These are phyloP conservation scores for Alviniconcha marisindica DNA, from an alignment of 1,140 invertebrate genomes.

Conservation along the genomic window DNA sequence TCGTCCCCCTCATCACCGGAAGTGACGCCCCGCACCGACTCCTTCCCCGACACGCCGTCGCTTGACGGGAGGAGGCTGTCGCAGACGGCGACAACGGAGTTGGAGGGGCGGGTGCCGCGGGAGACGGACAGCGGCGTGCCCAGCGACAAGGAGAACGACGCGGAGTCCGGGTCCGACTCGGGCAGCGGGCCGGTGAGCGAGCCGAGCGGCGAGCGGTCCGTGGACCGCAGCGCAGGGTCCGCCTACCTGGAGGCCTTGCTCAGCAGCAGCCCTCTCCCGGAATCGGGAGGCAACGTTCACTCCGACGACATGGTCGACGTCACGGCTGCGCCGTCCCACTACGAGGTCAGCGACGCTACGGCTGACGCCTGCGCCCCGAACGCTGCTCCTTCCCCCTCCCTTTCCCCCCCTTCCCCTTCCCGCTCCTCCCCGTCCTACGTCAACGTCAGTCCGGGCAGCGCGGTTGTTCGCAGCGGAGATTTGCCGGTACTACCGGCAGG, in stretches of 20 bases:
- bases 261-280: no score
- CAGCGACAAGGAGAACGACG: constrained; percentile 32
- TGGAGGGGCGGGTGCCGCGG: neutral
- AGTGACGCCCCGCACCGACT: neutral
- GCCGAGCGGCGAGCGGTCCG: neutral
- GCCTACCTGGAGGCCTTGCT: constrained; percentile 21
- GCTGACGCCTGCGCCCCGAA: neutral
- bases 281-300: neutral
- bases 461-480: no score
- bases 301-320: constrained; percentile 13
- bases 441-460: no score
- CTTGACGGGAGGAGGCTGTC: neutral
- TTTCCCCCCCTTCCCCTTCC: no score
- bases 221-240: neutral
- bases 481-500: no score
- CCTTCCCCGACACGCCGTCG: no score
- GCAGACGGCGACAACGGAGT: neutral
- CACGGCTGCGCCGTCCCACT: neutral
- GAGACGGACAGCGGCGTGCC: constrained; percentile 37
- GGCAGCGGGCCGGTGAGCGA: neutral
- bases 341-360: neutral
- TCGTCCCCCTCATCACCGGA: no score
- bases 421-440: no score
- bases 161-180: neutral
- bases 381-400: no score